Base-by-base conservation (phyloP, 2,888 invertebrate species). In the Lysandra coridon region DNA sequence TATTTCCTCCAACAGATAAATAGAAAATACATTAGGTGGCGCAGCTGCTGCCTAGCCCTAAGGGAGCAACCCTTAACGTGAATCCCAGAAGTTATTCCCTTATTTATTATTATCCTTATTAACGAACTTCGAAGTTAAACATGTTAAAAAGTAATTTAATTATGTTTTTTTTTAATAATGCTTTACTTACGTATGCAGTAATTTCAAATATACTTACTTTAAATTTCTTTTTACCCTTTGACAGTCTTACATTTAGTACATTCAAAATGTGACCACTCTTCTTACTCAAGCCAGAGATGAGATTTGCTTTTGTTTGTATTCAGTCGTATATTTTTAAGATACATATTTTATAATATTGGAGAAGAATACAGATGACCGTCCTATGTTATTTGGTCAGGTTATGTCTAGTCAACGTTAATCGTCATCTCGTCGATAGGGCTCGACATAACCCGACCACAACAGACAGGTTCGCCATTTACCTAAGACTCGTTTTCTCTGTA, bases 81-180 rank as follows among this genome's bases (percentile, higher is more conserved):
- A 91, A 90, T 90, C 92, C 93, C 91, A 88, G 91, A 93, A 92
- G 93, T 92, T 91, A 91, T 91, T 91, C 89, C 89, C 86, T 83
- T 94, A 94, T 94, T 94, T 94, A 94, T 93, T 93, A 93, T 92
- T 92, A 91, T 92, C 93, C 92, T 92, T 93, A 94, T 93, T 93
- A 93, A 92, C 92, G 89, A 88, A 84, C 86, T 84, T 77, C 85
- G 87, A 90, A 90, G 90, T 89, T 88, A 90, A 86, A 91, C 89
- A 92, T 92, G 92, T 91, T 10, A 49, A 49, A 49, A 49, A 49
- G 10, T 49, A 49, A 49, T 49, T 49, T 49, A 10, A 49, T 12
- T 49, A 49, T 12, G 0, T 49, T 49, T 49, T 44, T 44, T 2
- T 44, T 40, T 23, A 10, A 10, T 49, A 49, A 49, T 7, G 12